phyloP scores from a whole-genome alignment of 2,888 invertebrate species.

The Brachypalpus laphriformis region DNA sequence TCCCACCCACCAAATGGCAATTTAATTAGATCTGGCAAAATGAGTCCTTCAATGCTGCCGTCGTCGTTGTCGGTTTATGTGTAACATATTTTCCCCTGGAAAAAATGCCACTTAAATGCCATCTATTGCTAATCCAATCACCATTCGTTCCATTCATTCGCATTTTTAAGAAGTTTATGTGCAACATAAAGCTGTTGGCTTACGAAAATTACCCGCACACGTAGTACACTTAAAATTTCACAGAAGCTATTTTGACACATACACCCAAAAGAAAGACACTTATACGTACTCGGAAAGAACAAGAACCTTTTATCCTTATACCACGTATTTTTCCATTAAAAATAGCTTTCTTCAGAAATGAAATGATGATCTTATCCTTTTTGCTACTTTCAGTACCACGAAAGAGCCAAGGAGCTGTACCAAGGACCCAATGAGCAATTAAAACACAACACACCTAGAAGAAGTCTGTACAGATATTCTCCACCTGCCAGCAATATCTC shows the following conservation, averaged over 20 bases:
- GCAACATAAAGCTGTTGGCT: constrained; percentile 66
- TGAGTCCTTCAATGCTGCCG: background rate
- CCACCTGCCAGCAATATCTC: constrained; percentile 38
- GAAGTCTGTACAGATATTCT: constrained; percentile 5
- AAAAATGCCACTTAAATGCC: constrained; percentile 24
- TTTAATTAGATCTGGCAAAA: constrained; percentile 54
- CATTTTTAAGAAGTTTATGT: constrained; percentile 57
- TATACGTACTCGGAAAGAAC: background rate
- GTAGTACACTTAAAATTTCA: constrained; percentile 62
- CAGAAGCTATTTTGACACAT: constrained; percentile 13
- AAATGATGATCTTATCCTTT: constrained; percentile 68
- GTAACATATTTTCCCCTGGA: background rate
- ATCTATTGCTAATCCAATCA: constrained; percentile 62
- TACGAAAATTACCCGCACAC: constrained; percentile 69
- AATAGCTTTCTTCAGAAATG: constrained; percentile 57
- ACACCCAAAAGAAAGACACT: background rate
- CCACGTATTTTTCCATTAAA: constrained; percentile 58
- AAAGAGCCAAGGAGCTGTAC: background rate
- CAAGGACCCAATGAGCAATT: constrained; percentile 52
- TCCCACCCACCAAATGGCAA: constrained; percentile 16
- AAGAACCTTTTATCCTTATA: constrained; percentile 42
- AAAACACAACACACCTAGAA: constrained; percentile 48
- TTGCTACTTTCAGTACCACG: constrained; percentile 16
- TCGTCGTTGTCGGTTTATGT: constrained; percentile 8
- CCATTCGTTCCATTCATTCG: constrained; percentile 63